Base-by-base conservation (phyloP, 1,140 invertebrate species). In the Pentalonia nigronervosa region DNA sequence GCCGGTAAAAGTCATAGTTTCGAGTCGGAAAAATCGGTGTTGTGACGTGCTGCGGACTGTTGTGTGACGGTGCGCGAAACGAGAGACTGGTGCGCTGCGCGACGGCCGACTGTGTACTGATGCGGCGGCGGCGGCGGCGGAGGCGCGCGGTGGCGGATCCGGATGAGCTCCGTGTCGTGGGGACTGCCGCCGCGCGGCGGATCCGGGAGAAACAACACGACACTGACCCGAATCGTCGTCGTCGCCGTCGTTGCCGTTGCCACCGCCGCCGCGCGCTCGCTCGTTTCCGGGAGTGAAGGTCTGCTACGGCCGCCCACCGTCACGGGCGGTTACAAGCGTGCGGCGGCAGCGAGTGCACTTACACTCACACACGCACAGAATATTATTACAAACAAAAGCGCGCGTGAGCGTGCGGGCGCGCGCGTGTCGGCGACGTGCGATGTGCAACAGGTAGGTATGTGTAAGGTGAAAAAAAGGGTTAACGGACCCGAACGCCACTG, bases 151-250 rank as follows among this genome's bases (percentile, higher is more conserved):
- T 83, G 47, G 67, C 60, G 67, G 90, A 91, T 91, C 90, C 90
- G 90, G 90, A 91, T 91, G 90, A 91, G 90, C 90, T 91, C 90
- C 76, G 90, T 83, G 90, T 91, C 90, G 67, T 67, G 90, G 56
- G 90, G 90, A 76, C 60, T 76, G 30, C 86, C 25, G 45, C 86
- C 45, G 20, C 67, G 90, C 67, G 76, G 11, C 23, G 91, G 91
- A 93, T 93, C 91, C 91, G 91, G 91, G 91, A 93, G 91, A 93
- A 93, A 93, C 91, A 92, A 92, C 91, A 93, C 91, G 91, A 93
- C 91, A 84, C 91, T 93, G 91, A 93, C 91, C 91, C 91, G 91
- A 93, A 93, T 93, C 91, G 91, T 93, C 91, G 91, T 36, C 91
- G 48, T 30, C 91, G 90, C 21, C 67, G 91, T 36, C 91, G 76